Evolutionary conservation across 2,797 vertebrate species (phyloP).

Genomic region (Melanotaenia trifasciata): DNA sequence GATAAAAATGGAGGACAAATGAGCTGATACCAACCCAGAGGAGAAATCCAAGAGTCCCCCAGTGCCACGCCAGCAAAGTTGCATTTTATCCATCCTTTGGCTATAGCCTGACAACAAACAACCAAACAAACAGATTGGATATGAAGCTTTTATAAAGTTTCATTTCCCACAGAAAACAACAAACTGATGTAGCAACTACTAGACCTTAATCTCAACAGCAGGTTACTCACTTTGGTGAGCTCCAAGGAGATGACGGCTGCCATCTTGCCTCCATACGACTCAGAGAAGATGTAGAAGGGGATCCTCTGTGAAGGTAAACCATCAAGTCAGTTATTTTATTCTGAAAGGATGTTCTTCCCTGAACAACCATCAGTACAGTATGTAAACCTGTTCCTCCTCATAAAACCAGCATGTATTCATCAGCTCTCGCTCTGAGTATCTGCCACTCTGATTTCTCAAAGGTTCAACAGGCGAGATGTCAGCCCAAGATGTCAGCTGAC

Average conservation of each 20-base stretch:
- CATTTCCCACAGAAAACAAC: too few species aligned
- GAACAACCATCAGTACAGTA: too few species aligned
- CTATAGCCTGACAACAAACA: constrained; percentile 80
- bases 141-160: not conserved
- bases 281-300: constrained; percentile 97
- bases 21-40: constrained; percentile 84
- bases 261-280: constrained; percentile 98
- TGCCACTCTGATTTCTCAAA: too few species aligned
- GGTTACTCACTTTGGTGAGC: constrained; percentile 85
- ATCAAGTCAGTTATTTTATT: not conserved
- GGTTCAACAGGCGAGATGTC: too few species aligned
- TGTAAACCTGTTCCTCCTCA: too few species aligned
- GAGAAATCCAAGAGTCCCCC: constrained; percentile 98
- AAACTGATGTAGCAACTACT: too few species aligned
- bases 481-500: too few species aligned
- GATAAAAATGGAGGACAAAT: not conserved
- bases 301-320: constrained; percentile 76
- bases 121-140: constrained; percentile 5
- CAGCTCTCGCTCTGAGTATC: too few species aligned
- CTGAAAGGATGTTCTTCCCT: too few species aligned
- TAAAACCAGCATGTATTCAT: too few species aligned
- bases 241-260: constrained; percentile 90
- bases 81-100: constrained; percentile 86
- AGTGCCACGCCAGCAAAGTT: constrained; percentile 93
- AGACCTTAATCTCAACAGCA: too few species aligned